Base-by-base conservation (phyloP, 1,140 invertebrate species). In the Scaptodrosophila lebanonensis region DNA sequence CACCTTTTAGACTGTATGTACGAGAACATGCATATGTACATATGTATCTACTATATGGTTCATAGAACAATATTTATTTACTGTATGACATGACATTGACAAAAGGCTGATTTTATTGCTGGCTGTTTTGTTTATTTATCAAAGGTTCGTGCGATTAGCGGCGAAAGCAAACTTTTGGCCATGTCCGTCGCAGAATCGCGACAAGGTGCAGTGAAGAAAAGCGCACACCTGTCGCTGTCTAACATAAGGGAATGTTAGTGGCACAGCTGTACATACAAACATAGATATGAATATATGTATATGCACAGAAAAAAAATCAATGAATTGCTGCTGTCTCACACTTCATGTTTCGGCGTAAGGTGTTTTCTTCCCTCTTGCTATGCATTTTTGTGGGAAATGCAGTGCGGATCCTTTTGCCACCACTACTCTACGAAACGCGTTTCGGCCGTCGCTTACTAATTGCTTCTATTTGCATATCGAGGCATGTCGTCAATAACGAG, bases 51-150 rank as follows among this genome's bases (percentile, higher is more conserved):
- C 15, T 29, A 22, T 50, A 7, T 29, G 18, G 30, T 44, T 43
- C 25, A 17, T 49, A 38, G 59, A n/a, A n/a, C 57, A 7, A 36
- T 48, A 33, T 38, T 22, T 47, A 15, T 63, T 53, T 29, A 25
- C 27, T 77, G 72, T 61, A 68, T 68, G 38, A 35, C 38, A 27
- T 53, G 54, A 56, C 72, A 73, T 77, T 79, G 68, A 30, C 67
- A 57, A 65, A 54, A 60, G 59, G 30, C 49, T 50, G 49, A 39
- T 48, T 25, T 25, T 54, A 43, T 32, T 48, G 39, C 48, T 50
- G 50, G 36, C 29, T 49, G 30, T 17, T 69, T 64, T 35, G 47
- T 69, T 75, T 70, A 70, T 77, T 51, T 49, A 36, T 43, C n/a
- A 57, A 43, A 56, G 61, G 49, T 47, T 52, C 27, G 15, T 45